Evolutionary conservation across 2,797 vertebrate genomes (phyloP).

Genomic region (Poeciliopsis paucimaculata): DNA sequence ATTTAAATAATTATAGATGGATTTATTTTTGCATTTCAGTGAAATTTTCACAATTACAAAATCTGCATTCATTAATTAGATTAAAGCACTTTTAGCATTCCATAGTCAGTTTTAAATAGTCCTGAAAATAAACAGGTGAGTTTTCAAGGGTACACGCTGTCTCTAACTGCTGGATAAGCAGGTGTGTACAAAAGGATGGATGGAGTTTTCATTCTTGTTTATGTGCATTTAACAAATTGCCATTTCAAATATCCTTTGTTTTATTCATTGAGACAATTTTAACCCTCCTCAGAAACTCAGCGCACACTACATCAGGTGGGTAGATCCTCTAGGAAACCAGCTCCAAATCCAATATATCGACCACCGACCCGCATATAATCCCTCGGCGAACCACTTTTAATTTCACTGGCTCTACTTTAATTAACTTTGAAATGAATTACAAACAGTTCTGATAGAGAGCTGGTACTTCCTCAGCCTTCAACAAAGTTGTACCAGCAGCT

Average conservation of each 20-base stretch:
- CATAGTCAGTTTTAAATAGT: background rate
- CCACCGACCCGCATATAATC: slow-evolving; percentile 1
- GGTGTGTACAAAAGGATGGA: background rate
- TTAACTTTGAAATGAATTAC: slow-evolving; percentile 5
- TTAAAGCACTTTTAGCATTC: background rate
- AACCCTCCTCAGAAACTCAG: background rate
- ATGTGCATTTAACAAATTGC: background rate
- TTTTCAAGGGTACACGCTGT: background rate
- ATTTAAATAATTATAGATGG: background rate
- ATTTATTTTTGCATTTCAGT: background rate
- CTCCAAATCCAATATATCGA: slow-evolving; percentile 18
- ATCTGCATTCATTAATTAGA: background rate
- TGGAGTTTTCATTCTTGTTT: background rate
- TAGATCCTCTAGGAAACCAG: background rate
- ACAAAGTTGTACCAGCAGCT: slow-evolving; percentile 34
- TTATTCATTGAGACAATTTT: background rate
- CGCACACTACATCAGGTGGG: background rate
- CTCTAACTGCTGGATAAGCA: background rate
- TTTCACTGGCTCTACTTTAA: background rate
- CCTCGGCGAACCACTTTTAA: background rate
- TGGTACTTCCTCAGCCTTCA: background rate
- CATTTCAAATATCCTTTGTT: background rate
- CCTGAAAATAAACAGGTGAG: background rate
- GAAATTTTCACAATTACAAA: background rate
- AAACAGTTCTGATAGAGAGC: background rate